A percentile compares a stretch with the other conserved stretches of the same genome.
Evolutionary conservation across 2,888 invertebrate genomes (phyloP).

Genomic region (Andrena haemorrhoa): DNA sequence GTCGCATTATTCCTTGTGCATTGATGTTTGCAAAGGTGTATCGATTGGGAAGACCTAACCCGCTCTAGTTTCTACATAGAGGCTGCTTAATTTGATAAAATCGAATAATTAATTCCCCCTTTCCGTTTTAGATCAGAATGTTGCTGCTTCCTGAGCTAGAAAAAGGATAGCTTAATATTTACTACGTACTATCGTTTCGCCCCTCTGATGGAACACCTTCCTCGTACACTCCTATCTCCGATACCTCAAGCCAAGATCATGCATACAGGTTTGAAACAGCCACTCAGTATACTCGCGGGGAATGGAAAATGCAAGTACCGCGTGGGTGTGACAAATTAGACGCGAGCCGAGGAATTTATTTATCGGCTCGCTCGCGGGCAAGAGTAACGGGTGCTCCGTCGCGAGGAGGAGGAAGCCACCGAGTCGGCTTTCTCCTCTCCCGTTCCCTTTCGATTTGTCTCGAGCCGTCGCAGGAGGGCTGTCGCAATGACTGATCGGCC

Average conservation of each 20-base stretch:
- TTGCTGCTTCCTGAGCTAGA: too few relatives aligned
- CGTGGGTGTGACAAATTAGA: slow-evolving; percentile 13
- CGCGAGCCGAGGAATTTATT: slow-evolving; percentile 28
- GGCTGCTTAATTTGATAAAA: too few relatives aligned
- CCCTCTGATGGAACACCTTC: neutral
- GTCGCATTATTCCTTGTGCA: slow-evolving; percentile 4
- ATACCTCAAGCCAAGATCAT: neutral
- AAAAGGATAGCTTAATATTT: too few relatives aligned
- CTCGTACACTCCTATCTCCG: neutral
- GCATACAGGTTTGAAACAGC: neutral
- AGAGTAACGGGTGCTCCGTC: slow-evolving; percentile 17
- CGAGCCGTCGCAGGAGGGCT: slow-evolving; percentile 63
- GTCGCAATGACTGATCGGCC: slow-evolving; percentile 77
- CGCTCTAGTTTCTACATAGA: too few relatives aligned
- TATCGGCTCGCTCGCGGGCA: slow-evolving; percentile 25
- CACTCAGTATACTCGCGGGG: neutral
- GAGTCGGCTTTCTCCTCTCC: slow-evolving; percentile 25
- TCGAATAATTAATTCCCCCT: too few relatives aligned
- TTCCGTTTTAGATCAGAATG: too few relatives aligned
- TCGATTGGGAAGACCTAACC: neutral
- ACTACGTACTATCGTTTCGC: neutral
- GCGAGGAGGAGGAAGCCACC: slow-evolving; percentile 20
- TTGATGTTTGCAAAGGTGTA: neutral
- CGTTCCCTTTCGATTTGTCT: slow-evolving; percentile 69
- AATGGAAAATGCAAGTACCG: neutral